Percentiles rank a stretch among this genome's conserved stretches.
Evolutionary conservation across 1,140 invertebrate genomes (phyloP).

Genomic region (Melipona quadrifasciata): DNA sequence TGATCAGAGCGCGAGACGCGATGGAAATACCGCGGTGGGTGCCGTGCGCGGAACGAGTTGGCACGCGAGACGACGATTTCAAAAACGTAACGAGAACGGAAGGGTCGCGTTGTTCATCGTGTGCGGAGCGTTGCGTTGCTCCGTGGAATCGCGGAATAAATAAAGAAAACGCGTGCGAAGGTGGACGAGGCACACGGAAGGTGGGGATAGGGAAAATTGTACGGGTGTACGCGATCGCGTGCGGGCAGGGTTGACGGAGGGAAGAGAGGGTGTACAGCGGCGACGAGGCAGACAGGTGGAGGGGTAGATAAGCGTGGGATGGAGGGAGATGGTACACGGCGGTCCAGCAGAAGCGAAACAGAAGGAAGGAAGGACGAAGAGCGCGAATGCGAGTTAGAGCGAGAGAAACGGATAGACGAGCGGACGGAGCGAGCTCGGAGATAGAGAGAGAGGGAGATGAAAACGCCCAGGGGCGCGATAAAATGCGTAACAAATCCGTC

Average conservation of each 20-base stretch:
- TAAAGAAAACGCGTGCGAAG: constrained; percentile 75
- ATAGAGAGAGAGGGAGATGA: constrained; percentile 49
- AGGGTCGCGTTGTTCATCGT: constrained; percentile 62
- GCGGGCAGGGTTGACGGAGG: constrained; percentile 44
- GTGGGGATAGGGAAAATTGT: constrained; percentile 60
- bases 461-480: constrained; percentile 61
- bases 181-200: constrained; percentile 35
- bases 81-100: not conserved
- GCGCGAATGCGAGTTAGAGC: constrained; percentile 15
- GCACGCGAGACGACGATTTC: constrained; percentile 32
- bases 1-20: not conserved
- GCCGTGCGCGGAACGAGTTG: not conserved
- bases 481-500: constrained; percentile 58
- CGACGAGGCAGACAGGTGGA: constrained; percentile 62
- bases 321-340: constrained; percentile 45
- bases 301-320: constrained; percentile 59
- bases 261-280: constrained; percentile 64
- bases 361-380: constrained; percentile 26
- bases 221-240: constrained; percentile 62
- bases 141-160: constrained; percentile 72
- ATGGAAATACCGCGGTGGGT: not conserved
- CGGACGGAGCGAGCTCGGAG: constrained; percentile 41
- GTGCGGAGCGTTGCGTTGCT: constrained; percentile 45
- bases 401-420: constrained; percentile 25
- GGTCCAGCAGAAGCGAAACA: constrained; percentile 46